Base-by-base conservation (phyloP, 2,888 invertebrate genomes). In the Odontothrips loti region DNA sequence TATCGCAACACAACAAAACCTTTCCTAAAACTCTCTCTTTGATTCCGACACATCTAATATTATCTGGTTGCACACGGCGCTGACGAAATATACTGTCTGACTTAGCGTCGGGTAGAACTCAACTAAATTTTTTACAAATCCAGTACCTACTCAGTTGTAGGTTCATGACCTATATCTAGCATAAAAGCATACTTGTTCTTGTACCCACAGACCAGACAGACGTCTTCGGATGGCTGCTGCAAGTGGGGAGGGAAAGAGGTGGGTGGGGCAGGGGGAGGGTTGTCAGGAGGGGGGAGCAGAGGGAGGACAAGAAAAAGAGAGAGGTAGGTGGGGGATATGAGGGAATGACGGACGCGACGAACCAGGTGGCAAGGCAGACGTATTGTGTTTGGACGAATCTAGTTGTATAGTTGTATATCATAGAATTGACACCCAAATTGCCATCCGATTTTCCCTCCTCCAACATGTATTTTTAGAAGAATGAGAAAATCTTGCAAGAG, bases 21-120 rank as follows among this genome's bases (percentile, higher is more conserved):
- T 75, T 75, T 75, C 68, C 68, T 75, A 75, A 75, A 75, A 75
- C 68, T 75, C 68, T 75, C 68, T 75, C 68, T 75, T 75, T 27
- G 68, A 27, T 75, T 75, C 68, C 68, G 68, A 75, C 12, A 27
- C 68, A 75, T 75, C 68, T 75, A 75, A 27, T 23, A 11, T 27
- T 27, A 75, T 75, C 68, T 75, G 68, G 23, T 75, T 27, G 12
- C 68, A 23, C 27, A 1, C 68, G 23, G 12, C 27, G 23, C 12
- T 75, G 68, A 75, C 27, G 68, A 75, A 23, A 75, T 11, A 1
- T 27, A 27, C 4, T 11, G 68, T 75, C 27, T 27, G 23, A 11
- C n/a, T 12, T 27, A 27, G 23, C 27, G 27, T 75, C 68, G 58
- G 23, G 23, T 12, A 75, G 68, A 27, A 75, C 1, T 27, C 27